Base-by-base conservation (phyloP, 1,140 invertebrate genomes). In the Atta cephalotes region DNA sequence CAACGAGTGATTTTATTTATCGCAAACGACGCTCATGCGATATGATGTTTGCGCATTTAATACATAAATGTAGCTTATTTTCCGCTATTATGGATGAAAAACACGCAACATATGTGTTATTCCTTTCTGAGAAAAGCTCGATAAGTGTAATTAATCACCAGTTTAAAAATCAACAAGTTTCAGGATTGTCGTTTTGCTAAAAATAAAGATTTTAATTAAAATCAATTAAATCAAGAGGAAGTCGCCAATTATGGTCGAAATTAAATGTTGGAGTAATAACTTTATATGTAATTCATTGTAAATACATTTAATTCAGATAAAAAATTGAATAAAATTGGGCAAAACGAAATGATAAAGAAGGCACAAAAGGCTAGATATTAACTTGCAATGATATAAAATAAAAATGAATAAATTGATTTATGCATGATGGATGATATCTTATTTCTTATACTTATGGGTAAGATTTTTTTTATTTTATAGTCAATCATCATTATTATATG, bases 1-100 rank as follows among this genome's bases (percentile, higher is more conserved):
- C 56, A 84, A 74, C 60, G 35, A 85, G 49, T 60, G 51, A 74
- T 87, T 60, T 62, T 68, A 45, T 25, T 80, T 70, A 28, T 56
- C 28, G 66, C 51, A 60, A n/a, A 60, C 0, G 21, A 82, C 18
- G 3, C 16, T 25, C 16, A 58, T 45, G 35, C 28, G 25, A 49
- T 16, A 16, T n/a, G 51, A 39, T 39, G 0, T 21, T 66, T 25
- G 0, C 56, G 7, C 3, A n/a, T 65, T 58, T 51, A 49, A 51
- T 2, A 9, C n/a, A 21, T n/a, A 4, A 10, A 56, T 12, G 18
- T 85, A 16, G 12, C 18, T 28, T 1, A 81, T 58, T 78, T 79
- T 58, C 4, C 35, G 53, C 28, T 25, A 31, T 49, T 4, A n/a
- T 14, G 56, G 4, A 51, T 39, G 14, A 39, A 21, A n/a, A 66